Base-by-base conservation (phyloP, 2,888 invertebrate genomes). In the Charanyca ferruginea region DNA sequence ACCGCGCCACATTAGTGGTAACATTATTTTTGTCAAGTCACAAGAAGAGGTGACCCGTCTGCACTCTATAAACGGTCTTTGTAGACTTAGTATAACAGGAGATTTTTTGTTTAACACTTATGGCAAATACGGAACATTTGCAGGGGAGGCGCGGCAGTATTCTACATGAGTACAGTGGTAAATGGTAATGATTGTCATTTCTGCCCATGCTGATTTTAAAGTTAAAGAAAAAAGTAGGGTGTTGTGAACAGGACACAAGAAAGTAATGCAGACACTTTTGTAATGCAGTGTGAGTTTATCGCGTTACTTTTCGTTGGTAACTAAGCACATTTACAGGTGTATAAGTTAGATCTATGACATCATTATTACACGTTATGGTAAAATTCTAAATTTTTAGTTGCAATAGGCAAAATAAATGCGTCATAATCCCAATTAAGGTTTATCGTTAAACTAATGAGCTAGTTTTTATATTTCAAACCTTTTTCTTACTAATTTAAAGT, bases 71-170 rank as follows among this genome's bases (percentile, higher is more conserved):
- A n/a, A 2, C 23, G 0, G 9, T 58, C 44, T 62, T 66, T 72
- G 64, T 13, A 42, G 60, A 58, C 61, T 68, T 66, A 73, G 72
- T 80, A 58, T 79, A 80, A 73, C 77, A 63, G 79, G 66, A 80
- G 65, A 55, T 66, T 65, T 73, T 75, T 80, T 80, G 67, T 72
- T 62, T 61, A 55, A 68, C 68, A 61, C 65, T 69, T 82, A 81
- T 72, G 79, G 80, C 67, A 63, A 80, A 80, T 80, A 80, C 80
- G 76, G 76, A 80, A 80, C 80, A 80, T 80, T 80, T 69, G 62
- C 65, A 60, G 44, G 65, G 53, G 64, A 68, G 47, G 60, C 42
- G 57, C 76, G 60, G 72, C 47, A 41, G 53, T 78, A 66, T 79
- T 66, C 66, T 55, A 64, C 71, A 66, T 61, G 61, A 58, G 58